A percentile compares a stretch with the other conserved stretches of the same genome.
These are phyloP conservation scores for Gobiocypris rarus DNA, from an alignment of 2,113 vertebrate species.

Conservation along the genomic window DNA sequence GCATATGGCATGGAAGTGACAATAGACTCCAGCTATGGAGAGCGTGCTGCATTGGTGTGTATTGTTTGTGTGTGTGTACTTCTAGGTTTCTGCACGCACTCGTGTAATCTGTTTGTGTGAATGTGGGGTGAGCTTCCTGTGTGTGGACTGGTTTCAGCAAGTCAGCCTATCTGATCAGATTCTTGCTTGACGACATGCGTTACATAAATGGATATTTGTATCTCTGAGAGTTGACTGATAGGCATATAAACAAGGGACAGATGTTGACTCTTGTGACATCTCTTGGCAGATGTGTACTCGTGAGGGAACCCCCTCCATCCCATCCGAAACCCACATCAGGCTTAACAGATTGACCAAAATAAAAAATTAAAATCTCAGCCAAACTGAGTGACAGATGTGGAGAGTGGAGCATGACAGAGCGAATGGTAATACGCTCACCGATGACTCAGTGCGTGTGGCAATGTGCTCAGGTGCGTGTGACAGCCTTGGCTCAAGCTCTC, in stretches of 20 bases:
- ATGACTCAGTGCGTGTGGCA: conserved; percentile 58
- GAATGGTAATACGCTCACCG: conserved; percentile 64
- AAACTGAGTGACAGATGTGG: conserved; percentile 76
- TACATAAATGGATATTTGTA: conserved; percentile 53
- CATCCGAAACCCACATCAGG: conserved; percentile 68
- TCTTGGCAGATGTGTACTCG: conserved; percentile 74
- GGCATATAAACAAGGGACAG: conserved; percentile 70
- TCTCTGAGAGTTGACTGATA: conserved; percentile 69
- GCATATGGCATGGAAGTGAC: conserved; percentile 75
- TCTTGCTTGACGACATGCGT: conserved; percentile 53
- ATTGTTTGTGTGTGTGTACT: conserved; percentile 51
- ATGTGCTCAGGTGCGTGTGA: conserved; percentile 57
- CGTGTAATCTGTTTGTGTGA: conserved; percentile 58
- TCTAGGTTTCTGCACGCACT: neutral
- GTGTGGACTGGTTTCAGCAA: neutral
- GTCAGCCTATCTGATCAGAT: conserved; percentile 9
- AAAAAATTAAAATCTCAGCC: conserved; percentile 74
- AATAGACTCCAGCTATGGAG: conserved; percentile 69
- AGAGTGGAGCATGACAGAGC: conserved; percentile 69
- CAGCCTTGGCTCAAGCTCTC: conserved; percentile 32
- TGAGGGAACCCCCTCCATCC: conserved; percentile 67
- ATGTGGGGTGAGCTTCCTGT: conserved; percentile 52
- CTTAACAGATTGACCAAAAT: conserved; percentile 81
- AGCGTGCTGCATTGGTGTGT: conserved; percentile 64
- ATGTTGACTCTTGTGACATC: conserved; percentile 74